Conservation (phyloP, 2,797 vertebrate species). For the Diplodus puntazzo region DNA sequence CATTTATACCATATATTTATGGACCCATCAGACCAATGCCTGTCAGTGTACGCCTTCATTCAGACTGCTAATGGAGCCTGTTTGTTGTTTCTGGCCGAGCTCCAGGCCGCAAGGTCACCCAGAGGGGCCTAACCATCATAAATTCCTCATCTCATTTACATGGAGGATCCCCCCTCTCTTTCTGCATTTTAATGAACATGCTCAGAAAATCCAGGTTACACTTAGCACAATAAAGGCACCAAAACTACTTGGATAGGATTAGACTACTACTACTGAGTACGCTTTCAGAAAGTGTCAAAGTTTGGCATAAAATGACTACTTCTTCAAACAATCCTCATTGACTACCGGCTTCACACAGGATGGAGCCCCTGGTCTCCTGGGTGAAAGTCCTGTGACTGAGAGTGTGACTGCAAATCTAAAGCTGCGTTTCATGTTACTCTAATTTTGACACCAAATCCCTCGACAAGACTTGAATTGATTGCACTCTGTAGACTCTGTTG, state of each 20-base stretch:
- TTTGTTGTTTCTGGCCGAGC: conserved; percentile 69
- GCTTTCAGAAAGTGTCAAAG: no score
- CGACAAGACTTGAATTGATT: conserved; percentile 22
- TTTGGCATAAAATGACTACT: no score
- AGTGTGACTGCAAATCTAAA: conserved; percentile 35
- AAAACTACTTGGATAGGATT: no score
- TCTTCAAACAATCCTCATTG: no score
- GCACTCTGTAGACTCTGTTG: background rate
- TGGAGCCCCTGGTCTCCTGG: no score
- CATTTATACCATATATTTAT: conserved; percentile 60
- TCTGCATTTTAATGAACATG: conserved; percentile 5
- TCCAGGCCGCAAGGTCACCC: conserved; percentile 60
- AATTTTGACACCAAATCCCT: conserved; percentile 14
- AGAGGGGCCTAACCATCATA: conserved; percentile 17
- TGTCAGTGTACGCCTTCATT: conserved; percentile 56
- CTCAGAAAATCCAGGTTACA: background rate
- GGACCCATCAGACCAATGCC: conserved; percentile 60
- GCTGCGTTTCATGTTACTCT: conserved; percentile 24
- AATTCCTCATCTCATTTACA: conserved; percentile 54
- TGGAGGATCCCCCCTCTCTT: conserved; percentile 8
- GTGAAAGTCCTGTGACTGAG: no score
- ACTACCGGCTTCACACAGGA: no score
- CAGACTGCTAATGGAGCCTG: conserved; percentile 60
- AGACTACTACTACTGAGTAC: no score
- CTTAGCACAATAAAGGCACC: no score